Base-by-base conservation (phyloP, 2,113 vertebrate genomes). In the Parus major region DNA sequence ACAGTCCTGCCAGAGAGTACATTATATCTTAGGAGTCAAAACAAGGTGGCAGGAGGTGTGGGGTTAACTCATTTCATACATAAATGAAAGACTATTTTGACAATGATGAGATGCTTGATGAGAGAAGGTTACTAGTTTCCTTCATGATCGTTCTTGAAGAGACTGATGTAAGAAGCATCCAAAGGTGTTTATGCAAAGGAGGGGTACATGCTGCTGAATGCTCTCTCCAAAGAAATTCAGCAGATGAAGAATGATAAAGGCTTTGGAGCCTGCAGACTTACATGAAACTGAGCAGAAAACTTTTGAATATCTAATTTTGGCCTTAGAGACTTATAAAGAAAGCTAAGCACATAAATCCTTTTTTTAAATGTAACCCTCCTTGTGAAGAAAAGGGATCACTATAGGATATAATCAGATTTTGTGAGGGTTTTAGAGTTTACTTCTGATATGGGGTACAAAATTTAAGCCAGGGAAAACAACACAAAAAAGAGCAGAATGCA, bases 131-230 rank as follows among this genome's bases (percentile, higher is more conserved):
- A 59, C 33, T 36, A 53, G 8, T 17, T 79, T n/a, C 20, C 64
- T 75, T 53, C 50, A 35, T 66, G n/a, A 12, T 19, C 55, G 6
- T 35, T 61, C 87, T 44, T 46, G 15, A 44, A 46, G 13, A 65
- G 15, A 28, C 7, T 53, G 12, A 17, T 24, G 13, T 24, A 53
- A 39, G 42, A 82, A 78, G 3, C 8, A 49, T 11, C 11, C 22
- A 22, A 53, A 86, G 21, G 4, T 19, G 4, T 12, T 68, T 33
- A 79, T 69, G 14, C 3, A 35, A 52, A 87, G 9, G 19, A 14
- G 4, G 4, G 6, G 68, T 12, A 31, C 28, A 46, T 5, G 12
- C 21, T 59, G 24, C 22, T 64, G 59, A 77, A 68, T 0, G 0
- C 8, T 23, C 4, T 27, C 46, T 11, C 6, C 41, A 53, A 7